A percentile compares a stretch with the other conserved stretches of the same genome.
phyloP scores from a whole-genome alignment of 2,113 vertebrate genomes.

The Physeter macrocephalus region DNA sequence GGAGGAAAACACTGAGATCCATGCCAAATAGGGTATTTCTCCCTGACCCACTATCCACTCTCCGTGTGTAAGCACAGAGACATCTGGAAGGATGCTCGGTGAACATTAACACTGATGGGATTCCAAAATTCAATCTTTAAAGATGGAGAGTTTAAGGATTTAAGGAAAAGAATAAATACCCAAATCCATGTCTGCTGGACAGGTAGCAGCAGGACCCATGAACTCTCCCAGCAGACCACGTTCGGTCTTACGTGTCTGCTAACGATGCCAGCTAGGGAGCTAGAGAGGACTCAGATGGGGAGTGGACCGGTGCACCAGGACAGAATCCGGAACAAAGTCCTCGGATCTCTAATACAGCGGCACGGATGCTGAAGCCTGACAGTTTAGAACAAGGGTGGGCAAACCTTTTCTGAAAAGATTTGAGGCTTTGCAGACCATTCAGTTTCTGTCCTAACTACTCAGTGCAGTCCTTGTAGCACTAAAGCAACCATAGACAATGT shows the following conservation, averaged over 20 bases:
- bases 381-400: neutral
- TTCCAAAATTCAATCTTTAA: neutral
- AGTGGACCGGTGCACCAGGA: accelerated
- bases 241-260: neutral
- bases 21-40: accelerated
- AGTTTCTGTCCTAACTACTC: neutral
- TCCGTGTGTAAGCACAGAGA: neutral
- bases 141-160: neutral
- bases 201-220: neutral
- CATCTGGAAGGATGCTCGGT: neutral
- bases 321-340: neutral
- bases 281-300: accelerated
- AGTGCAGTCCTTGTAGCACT: accelerated
- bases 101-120: neutral
- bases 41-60: neutral
- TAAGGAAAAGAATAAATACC: neutral
- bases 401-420: neutral
- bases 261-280: too few species aligned
- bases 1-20: neutral
- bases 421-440: neutral
- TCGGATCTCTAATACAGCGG: neutral
- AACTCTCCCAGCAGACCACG: neutral
- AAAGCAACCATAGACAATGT: accelerated
- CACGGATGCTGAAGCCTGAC: neutral
- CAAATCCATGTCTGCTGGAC: neutral